Evolutionary conservation across 2,888 invertebrate species (phyloP), one percentile per base, ranked within the genome.

Genomic region (Ganaspis brasiliensis): DNA sequence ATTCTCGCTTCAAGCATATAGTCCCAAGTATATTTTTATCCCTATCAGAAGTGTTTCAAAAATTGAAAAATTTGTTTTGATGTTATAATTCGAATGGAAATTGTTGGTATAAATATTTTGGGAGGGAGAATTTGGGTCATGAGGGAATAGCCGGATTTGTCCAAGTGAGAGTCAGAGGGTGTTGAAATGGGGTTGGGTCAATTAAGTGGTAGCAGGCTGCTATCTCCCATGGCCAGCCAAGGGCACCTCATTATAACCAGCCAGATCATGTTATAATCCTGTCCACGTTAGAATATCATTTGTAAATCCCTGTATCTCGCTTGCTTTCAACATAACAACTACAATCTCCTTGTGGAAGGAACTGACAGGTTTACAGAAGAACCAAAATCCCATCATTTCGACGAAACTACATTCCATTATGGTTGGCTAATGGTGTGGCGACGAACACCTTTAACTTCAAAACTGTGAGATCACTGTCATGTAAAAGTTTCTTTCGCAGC

Each of bases 201-300:
- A 89, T 89, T 89, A 89, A 88, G 85, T 87, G 88, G 85, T 86
- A 86, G 82, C 83, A 77, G 81, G 83, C 82, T 83, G 88, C 89
- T 88, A 89, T 89, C 89, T 89, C 88, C 82, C 84, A 84, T 81
- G 83, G 79, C 85, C 89, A 88, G 89, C 85, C 84, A 83, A 83
- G 85, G 83, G 87, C 89, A 87, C 86, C 89, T 88, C 89, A 88
- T 89, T 89, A 89, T 87, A 86, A 87, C 82, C 84, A 82, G 80
- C 85, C 86, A 84, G 85, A 84, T 82, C 81, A 82, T 83, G 86
- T 87, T 85, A 87, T 88, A 88, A 89, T 87, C 85, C 87, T 81
- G 75, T 81, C 80, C 81, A 83, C 85, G 88, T 86, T 87, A 87
- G 86, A 85, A 87, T 87, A 86, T 88, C 87, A 87, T 86, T 88